phyloP scores from a whole-genome alignment of 2,888 invertebrate species.

The Sesamia inferens region DNA sequence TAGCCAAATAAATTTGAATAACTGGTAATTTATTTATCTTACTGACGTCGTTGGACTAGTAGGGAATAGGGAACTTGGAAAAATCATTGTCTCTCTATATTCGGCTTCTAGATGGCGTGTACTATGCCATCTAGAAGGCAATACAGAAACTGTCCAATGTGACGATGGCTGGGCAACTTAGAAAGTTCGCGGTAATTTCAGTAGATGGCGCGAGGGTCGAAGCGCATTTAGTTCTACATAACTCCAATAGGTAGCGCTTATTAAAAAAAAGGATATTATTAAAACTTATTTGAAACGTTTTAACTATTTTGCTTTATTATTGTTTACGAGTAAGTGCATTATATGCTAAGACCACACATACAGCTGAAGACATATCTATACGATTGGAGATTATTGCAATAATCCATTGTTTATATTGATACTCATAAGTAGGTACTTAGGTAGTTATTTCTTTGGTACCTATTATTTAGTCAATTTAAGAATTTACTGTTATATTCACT shows the following conservation, averaged over 20 bases:
- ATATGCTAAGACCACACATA: too few species aligned
- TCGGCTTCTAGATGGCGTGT: too few species aligned
- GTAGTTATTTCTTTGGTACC: background rate
- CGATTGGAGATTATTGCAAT: background rate
- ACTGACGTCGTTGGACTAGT: background rate
- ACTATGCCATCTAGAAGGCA: slow-evolving; percentile 32
- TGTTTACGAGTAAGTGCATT: background rate
- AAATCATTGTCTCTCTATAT: too few species aligned
- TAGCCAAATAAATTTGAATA: background rate
- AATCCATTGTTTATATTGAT: background rate
- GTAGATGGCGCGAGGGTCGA: slow-evolving; percentile 19
- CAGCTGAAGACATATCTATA: too few species aligned
- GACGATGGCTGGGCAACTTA: too few species aligned
- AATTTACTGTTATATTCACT: background rate
- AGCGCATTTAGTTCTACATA: slow-evolving; percentile 5
- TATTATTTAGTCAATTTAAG: background rate
- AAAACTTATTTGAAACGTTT: too few species aligned
- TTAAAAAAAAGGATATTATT: too few species aligned
- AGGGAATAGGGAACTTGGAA: too few species aligned
- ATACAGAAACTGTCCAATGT: background rate
- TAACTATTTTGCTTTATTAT: background rate
- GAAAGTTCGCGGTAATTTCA: background rate
- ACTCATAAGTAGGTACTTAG: background rate
- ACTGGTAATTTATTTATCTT: too few species aligned
- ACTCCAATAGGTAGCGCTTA: background rate